phyloP scores from a whole-genome alignment of 2,113 vertebrate species.

The Tachysurus fulvidraco region DNA sequence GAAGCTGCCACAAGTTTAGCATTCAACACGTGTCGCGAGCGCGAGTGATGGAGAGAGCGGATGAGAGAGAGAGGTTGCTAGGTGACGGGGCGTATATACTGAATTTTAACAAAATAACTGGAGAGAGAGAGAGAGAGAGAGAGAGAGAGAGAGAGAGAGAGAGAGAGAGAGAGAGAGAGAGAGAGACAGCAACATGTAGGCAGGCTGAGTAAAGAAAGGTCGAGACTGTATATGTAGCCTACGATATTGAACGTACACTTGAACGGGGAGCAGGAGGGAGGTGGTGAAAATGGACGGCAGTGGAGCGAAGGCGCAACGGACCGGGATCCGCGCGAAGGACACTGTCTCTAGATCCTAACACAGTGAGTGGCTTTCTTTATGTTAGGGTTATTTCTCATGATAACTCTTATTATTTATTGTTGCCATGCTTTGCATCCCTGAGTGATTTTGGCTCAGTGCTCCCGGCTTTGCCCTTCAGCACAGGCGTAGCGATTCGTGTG shows the following conservation, averaged over 20 bases:
- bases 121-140: constrained; percentile 59
- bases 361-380: constrained; percentile 63
- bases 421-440: background rate
- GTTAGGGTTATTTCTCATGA: background rate
- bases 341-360: constrained; percentile 64
- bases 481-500: constrained; percentile 23
- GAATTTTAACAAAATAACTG: constrained; percentile 77
- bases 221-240: constrained; percentile 59
- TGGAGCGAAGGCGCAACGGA: constrained; percentile 67
- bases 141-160: constrained; percentile 65
- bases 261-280: constrained; percentile 28
- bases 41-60: constrained; percentile 65
- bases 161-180: constrained; percentile 53
- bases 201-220: constrained; percentile 66
- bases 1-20: constrained; percentile 70
- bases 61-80: constrained; percentile 70
- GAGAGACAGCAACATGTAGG: constrained; percentile 76
- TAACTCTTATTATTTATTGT: background rate
- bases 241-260: constrained; percentile 37
- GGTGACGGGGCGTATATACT: constrained; percentile 80
- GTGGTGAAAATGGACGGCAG: constrained; percentile 67
- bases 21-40: constrained; percentile 79
- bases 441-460: constrained; percentile 55
- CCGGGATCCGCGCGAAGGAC: constrained; percentile 62
- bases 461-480: constrained; percentile 71